phyloP scores from a whole-genome alignment of 1,140 invertebrate species.

The Neotoxoptera formosana region DNA sequence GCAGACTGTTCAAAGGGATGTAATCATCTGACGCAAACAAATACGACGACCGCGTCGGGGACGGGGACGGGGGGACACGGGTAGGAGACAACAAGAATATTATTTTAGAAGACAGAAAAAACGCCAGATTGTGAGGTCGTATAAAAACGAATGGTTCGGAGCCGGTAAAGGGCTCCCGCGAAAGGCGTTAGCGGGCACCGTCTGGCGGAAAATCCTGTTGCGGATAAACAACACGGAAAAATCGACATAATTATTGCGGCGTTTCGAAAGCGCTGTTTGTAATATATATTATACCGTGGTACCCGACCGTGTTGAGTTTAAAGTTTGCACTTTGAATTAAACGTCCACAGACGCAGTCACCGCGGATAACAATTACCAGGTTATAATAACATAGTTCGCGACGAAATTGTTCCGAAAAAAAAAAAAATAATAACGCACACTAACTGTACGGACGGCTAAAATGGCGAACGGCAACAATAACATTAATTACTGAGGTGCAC shows the following conservation, averaged over 20 bases:
- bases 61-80: fast-evolving
- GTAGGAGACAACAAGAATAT: neutral
- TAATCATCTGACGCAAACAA: constrained; percentile 22
- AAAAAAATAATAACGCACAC: neutral
- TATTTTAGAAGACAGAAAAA: neutral
- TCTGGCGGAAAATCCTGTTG: neutral
- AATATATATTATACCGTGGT: neutral
- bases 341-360: neutral
- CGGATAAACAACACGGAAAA: constrained; percentile 15
- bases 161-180: neutral
- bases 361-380: neutral
- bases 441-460: neutral
- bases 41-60: neutral
- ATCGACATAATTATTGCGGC: constrained; percentile 2
- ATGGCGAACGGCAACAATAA: neutral
- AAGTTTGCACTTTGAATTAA: neutral
- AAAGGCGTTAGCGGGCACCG: neutral
- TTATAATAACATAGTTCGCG: neutral
- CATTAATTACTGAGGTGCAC: neutral
- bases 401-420: neutral
- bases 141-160: neutral
- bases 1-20: neutral
- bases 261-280: neutral
- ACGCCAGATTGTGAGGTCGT: neutral
- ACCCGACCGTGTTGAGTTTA: neutral